These are phyloP conservation scores for Oxyruncus cristatus DNA, from an alignment of 2,113 vertebrate genomes.

Conservation along the genomic window DNA sequence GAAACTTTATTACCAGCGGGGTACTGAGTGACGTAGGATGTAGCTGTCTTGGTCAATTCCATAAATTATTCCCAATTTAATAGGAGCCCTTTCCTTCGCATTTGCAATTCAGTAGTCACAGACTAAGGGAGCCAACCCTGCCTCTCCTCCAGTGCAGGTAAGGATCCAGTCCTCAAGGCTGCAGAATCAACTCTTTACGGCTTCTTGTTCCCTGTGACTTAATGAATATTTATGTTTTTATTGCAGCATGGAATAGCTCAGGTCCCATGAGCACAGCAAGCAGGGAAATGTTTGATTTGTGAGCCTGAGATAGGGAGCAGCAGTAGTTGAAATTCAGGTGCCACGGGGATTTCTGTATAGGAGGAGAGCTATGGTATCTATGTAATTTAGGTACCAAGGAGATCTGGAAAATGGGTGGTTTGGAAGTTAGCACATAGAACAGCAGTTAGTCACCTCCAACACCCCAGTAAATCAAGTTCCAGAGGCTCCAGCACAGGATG, in stretches of 20 bases:
- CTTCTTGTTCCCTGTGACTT: constrained; percentile 28
- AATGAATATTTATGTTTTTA: constrained; percentile 64
- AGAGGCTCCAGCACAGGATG: neutral
- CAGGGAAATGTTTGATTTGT: constrained; percentile 55
- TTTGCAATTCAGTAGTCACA: neutral
- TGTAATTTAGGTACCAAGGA: neutral
- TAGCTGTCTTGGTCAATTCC: neutral
- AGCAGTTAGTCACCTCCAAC: neutral
- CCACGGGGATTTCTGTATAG: neutral
- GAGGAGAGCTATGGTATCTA: neutral
- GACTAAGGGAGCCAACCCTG: neutral
- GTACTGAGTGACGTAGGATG: neutral
- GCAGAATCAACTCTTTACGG: neutral
- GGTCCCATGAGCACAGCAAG: constrained; percentile 45
- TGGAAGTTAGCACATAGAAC: neutral
- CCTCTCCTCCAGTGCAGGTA: neutral
- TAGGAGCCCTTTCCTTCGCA: neutral
- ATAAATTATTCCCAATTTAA: neutral
- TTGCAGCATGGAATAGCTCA: constrained; percentile 46
- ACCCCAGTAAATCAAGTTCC: neutral
- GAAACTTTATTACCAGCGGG: neutral
- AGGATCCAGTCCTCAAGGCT: neutral
- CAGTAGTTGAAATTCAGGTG: constrained; percentile 34
- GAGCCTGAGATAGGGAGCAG: constrained; percentile 20
- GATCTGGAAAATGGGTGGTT: neutral